phyloP scores from a whole-genome alignment of 2,888 invertebrate genomes.

The Leucophenga maculata region DNA sequence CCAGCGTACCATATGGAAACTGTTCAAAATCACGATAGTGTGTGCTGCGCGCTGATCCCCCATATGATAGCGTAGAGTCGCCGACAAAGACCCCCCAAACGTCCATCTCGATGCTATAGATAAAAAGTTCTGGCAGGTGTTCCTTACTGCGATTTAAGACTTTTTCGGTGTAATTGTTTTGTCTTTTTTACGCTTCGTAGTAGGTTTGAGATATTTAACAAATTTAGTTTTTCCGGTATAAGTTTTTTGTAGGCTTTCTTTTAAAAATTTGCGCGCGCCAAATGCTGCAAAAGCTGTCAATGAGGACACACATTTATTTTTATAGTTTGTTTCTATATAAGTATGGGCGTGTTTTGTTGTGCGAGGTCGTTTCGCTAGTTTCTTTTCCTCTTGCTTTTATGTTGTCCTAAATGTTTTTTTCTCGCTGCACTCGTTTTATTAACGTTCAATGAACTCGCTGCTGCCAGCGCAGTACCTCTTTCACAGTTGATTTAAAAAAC shows the following conservation, averaged over 20 bases:
- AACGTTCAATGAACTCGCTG: constrained; percentile 57
- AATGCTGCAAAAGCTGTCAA: constrained; percentile 2
- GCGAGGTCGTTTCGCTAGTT: constrained; percentile 59
- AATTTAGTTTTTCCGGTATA: neutral
- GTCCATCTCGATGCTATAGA: constrained; percentile 2
- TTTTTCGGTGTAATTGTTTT: constrained; percentile 23
- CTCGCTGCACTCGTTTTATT: constrained; percentile 32
- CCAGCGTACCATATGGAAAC: constrained; percentile 71
- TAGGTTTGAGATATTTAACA: neutral
- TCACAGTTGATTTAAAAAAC: constrained; percentile 25
- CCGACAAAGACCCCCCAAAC: constrained; percentile 74
- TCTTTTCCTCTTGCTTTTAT: constrained; percentile 28
- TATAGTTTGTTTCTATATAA: constrained; percentile 27
- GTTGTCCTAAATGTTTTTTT: constrained; percentile 36
- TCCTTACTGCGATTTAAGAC: constrained; percentile 23
- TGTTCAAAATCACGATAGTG: constrained; percentile 75
- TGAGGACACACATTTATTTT: constrained; percentile 24
- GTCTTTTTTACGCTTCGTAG: constrained; percentile 4
- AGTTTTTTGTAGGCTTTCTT: neutral
- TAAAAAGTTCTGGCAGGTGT: neutral
- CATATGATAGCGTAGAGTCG: constrained; percentile 73
- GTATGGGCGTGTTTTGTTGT: constrained; percentile 40
- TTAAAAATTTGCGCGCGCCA: neutral
- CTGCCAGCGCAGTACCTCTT: neutral
- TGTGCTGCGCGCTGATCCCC: constrained; percentile 72